Conservation (phyloP, 1,140 invertebrate genomes). For the Vanessa tameamea region DNA sequence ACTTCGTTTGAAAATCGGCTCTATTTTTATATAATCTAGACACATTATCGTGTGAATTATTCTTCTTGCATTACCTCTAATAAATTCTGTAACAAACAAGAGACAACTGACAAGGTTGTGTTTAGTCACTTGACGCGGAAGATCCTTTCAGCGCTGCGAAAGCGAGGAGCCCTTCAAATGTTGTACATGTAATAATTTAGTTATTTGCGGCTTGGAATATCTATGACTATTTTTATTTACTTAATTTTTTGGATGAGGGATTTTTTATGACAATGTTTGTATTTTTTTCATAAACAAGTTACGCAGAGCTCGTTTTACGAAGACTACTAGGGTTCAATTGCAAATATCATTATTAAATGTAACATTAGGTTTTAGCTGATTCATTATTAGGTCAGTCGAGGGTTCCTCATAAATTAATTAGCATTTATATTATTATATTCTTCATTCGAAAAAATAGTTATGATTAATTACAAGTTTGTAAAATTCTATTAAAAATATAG, state of each 20-base stretch:
- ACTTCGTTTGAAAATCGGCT: constrained; percentile 6
- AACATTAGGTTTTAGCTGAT: no score
- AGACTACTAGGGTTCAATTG: no score
- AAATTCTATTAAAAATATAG: no score
- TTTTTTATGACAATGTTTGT: background rate
- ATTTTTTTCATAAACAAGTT: no score
- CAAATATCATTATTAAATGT: no score
- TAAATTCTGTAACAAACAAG: constrained; percentile 47
- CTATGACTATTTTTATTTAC: background rate
- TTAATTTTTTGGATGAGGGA: background rate
- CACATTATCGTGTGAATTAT: constrained; percentile 18
- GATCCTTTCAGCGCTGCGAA: constrained; percentile 33
- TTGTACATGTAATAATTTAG: constrained; percentile 21
- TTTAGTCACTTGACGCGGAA: constrained; percentile 40
- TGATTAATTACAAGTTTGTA: no score
- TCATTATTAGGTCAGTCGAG: no score
- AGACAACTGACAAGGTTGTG: constrained; percentile 45
- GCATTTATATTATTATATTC: no score
- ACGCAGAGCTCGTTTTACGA: no score
- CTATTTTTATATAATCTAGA: constrained; percentile 14
- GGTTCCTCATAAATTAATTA: no score
- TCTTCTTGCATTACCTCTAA: constrained; percentile 42
- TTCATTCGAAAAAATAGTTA: no score
- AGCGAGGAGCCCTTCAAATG: constrained; percentile 23
- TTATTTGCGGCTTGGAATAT: background rate